Conservation (phyloP, 2,888 invertebrate species). For the Parnassius glacialis region DNA sequence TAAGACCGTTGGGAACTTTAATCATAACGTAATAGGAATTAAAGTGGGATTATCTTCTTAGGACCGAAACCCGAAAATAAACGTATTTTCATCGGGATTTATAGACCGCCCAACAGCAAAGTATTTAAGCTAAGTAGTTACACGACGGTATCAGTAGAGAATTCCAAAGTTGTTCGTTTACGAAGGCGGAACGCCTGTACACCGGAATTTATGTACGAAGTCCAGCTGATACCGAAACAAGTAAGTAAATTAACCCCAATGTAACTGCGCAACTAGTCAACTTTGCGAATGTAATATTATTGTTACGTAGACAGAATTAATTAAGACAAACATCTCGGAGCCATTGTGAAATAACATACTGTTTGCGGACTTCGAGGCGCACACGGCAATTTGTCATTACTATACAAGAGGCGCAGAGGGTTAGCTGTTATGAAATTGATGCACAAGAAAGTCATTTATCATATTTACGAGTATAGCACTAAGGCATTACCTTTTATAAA, state of each 20-base stretch:
- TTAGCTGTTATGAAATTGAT: background rate
- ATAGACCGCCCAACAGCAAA: constrained; percentile 13
- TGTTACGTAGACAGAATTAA: constrained; percentile 31
- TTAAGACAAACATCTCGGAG: constrained; percentile 30
- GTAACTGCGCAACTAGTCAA: constrained; percentile 21
- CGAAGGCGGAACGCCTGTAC: constrained; percentile 9
- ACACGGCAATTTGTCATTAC: constrained; percentile 10
- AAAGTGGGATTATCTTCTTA: constrained; percentile 9
- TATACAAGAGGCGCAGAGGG: background rate
- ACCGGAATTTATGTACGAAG: constrained; percentile 12
- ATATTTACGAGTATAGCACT: too few relatives aligned
- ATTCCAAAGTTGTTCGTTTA: constrained; percentile 13
- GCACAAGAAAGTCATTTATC: background rate
- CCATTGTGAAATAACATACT: constrained; percentile 16
- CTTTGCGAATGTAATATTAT: constrained; percentile 28
- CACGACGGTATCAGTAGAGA: constrained; percentile 17
- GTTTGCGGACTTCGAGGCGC: constrained; percentile 13
- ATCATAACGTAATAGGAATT: constrained; percentile 4
- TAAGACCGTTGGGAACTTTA: background rate
- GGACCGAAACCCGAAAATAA: constrained; percentile 15
- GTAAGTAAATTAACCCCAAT: constrained; percentile 25
- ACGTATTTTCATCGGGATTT: constrained; percentile 18
- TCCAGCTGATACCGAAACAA: constrained; percentile 23
- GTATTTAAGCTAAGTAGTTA: constrained; percentile 21
- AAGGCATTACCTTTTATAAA: too few relatives aligned